Percentiles rank a stretch among this genome's conserved stretches.
Conservation (phyloP, 2,797 vertebrate species). For the Rhodeus uyekii region DNA sequence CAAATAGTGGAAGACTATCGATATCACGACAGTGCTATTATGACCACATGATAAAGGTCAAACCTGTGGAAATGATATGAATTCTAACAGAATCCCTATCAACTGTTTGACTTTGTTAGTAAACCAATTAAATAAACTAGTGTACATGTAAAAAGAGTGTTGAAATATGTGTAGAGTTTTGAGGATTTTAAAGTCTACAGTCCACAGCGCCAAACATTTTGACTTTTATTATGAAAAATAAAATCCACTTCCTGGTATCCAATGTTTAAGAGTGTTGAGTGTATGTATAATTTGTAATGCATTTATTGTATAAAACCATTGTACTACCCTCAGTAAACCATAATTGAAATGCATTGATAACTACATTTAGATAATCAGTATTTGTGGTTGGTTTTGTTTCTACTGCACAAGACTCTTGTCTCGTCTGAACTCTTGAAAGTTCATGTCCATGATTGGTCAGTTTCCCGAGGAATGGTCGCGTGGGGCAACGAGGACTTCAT, state of each 20-base stretch:
- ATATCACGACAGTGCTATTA: not conserved
- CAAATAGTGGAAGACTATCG: not conserved
- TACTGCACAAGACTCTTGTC: not conserved
- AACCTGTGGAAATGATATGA: not conserved
- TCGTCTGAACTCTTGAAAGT: not conserved
- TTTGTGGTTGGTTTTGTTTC: not conserved
- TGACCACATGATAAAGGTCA: not conserved
- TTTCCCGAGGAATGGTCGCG: not conserved
- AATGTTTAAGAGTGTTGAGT: not conserved
- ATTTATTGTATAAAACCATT: not conserved
- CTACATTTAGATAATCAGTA: not conserved
- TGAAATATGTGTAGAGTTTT: not conserved
- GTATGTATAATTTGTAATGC: not conserved
- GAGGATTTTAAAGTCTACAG: not conserved
- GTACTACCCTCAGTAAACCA: not conserved
- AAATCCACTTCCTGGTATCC: not conserved
- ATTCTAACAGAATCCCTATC: not conserved
- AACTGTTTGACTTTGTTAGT: not conserved
- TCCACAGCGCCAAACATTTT: no score
- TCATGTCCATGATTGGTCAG: slow-evolving; percentile 18
- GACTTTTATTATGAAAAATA: slow-evolving; percentile 38
- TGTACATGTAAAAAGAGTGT: not conserved
- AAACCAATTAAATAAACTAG: not conserved
- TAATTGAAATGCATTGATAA: not conserved
- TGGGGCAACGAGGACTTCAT: slow-evolving; percentile 41